phyloP scores from a whole-genome alignment of 2,113 vertebrate genomes.

The Notarius lentiginosus region DNA sequence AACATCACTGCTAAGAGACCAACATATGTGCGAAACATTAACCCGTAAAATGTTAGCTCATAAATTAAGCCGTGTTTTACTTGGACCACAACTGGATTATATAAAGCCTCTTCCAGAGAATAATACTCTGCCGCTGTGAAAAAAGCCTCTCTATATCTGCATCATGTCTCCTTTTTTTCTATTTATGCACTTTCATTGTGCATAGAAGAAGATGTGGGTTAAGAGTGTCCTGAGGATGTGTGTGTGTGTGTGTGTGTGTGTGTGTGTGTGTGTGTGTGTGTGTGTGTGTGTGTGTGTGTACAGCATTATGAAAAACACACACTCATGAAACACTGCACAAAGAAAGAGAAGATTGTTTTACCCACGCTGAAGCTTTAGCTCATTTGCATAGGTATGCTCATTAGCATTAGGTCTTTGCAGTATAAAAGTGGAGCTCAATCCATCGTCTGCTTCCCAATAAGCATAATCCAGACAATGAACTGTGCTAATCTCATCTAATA shows the following conservation, averaged over 20 bases:
- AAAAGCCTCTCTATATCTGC: slow-evolving; percentile 34
- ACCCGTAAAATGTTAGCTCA: slow-evolving; percentile 35
- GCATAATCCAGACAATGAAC: slow-evolving; percentile 65
- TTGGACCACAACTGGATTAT: slow-evolving; percentile 49
- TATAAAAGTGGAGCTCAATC: slow-evolving; percentile 41
- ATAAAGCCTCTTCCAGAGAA: slow-evolving; percentile 33
- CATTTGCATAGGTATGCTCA: slow-evolving; percentile 56
- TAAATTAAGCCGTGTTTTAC: slow-evolving; percentile 56
- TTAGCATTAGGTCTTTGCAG: slow-evolving; percentile 44
- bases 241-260: slow-evolving; percentile 36
- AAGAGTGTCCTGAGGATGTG: slow-evolving; percentile 43
- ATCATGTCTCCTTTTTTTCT: slow-evolving; percentile 14
- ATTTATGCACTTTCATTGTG: slow-evolving; percentile 38
- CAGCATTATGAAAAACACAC: slow-evolving; percentile 33
- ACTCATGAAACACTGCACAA: slow-evolving; percentile 12
- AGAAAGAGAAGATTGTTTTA: slow-evolving; percentile 54
- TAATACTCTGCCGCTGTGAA: slow-evolving; percentile 12
- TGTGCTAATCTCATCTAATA: slow-evolving; percentile 66
- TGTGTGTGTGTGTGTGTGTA: slow-evolving; percentile 36
- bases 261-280: slow-evolving; percentile 35
- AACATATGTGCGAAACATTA: slow-evolving; percentile 54
- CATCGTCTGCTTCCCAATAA: slow-evolving; percentile 53
- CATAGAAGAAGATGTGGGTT: slow-evolving; percentile 32
- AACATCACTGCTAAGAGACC: slow-evolving; percentile 36
- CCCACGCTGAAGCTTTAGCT: slow-evolving; percentile 39